These are phyloP conservation scores for Polyommatus icarus DNA, from an alignment of 2,888 invertebrate species.

Conservation along the genomic window DNA sequence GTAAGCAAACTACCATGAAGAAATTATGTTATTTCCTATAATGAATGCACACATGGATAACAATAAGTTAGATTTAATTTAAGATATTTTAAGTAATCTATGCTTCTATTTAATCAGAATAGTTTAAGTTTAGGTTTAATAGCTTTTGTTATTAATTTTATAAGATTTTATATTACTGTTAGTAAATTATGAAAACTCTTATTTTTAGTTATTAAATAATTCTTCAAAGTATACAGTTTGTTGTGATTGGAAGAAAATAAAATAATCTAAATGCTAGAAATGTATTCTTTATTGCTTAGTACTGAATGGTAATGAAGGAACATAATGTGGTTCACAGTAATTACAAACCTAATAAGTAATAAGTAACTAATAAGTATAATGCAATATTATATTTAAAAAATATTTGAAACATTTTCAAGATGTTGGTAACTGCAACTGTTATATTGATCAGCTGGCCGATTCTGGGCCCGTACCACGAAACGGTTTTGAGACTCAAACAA, in stretches of 20 bases:
- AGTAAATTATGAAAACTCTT: not conserved
- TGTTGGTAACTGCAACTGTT: not conserved
- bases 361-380: too few relatives aligned
- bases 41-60: not conserved
- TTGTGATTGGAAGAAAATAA: slow-evolving; percentile 20
- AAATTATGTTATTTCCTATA: not conserved
- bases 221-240: not conserved
- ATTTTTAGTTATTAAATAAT: not conserved
- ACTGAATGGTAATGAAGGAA: not conserved
- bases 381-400: not conserved
- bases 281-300: not conserved
- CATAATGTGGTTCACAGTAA: not conserved
- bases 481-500: too few relatives aligned
- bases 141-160: slow-evolving; percentile 5
- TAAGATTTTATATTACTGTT: not conserved
- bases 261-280: slow-evolving; percentile 29
- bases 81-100: not conserved
- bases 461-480: too few relatives aligned
- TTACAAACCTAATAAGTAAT: not conserved
- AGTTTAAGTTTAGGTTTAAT: not conserved
- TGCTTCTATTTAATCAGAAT: slow-evolving; percentile 1
- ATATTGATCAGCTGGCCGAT: too few relatives aligned
- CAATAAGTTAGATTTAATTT: not conserved
- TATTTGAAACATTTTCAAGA: not conserved
- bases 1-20: not conserved